Percentiles rank a stretch among this genome's conserved stretches.
These are phyloP conservation scores for Rallus limicola DNA, from an alignment of 2,113 vertebrate species.

Conservation along the genomic window DNA sequence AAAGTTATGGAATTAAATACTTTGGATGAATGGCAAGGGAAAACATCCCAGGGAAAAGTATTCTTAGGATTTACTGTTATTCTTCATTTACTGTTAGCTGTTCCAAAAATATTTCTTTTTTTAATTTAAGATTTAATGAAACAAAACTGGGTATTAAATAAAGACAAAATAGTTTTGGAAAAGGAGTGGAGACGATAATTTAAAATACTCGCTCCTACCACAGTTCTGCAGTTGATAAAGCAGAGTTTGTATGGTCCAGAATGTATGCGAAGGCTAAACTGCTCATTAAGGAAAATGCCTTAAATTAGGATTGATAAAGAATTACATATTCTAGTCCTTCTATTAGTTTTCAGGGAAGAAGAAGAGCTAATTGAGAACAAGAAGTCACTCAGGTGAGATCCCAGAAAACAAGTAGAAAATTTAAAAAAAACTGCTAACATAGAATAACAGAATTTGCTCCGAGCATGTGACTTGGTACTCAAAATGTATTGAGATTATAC, in stretches of 20 bases:
- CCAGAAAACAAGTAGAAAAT: neutral
- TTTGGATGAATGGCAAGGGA: neutral
- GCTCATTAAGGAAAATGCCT: slow-evolving; percentile 34
- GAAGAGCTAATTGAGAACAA: neutral
- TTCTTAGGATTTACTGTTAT: neutral
- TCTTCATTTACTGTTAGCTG: neutral
- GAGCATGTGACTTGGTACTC: neutral
- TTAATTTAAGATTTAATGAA: neutral
- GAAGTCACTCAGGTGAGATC: neutral
- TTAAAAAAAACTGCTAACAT: neutral
- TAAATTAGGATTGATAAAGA: neutral
- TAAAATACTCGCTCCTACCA: neutral
- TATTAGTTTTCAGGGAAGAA: neutral
- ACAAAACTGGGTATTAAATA: neutral
- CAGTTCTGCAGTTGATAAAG: neutral
- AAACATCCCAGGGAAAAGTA: neutral
- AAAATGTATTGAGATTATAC: neutral
- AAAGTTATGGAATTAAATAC: neutral
- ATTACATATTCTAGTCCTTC: neutral
- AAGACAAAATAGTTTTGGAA: neutral
- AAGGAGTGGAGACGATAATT: neutral
- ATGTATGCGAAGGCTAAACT: neutral
- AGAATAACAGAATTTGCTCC: neutral
- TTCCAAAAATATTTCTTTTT: neutral
- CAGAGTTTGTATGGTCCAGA: neutral